phyloP scores from a whole-genome alignment of 1,140 invertebrate genomes.

The Oreohelix idahoensis region DNA sequence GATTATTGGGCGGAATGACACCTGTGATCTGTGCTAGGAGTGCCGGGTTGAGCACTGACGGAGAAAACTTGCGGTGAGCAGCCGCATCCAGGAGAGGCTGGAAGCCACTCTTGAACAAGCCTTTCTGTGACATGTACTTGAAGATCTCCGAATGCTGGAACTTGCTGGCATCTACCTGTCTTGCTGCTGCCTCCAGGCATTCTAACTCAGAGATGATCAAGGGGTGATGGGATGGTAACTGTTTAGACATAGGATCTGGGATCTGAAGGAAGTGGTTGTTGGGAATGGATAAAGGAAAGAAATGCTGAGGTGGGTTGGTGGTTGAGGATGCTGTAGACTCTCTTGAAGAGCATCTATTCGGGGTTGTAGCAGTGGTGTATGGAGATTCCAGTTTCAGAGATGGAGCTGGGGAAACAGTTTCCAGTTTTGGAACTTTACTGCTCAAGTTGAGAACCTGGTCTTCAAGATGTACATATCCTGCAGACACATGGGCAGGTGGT shows the following conservation, averaged over 20 bases:
- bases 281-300: constrained; percentile 18
- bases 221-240: not conserved
- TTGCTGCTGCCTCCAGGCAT: not conserved
- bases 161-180: constrained; percentile 30
- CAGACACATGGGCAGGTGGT: not conserved
- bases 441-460: constrained; percentile 66
- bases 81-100: not conserved
- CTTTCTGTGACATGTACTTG: constrained; percentile 68
- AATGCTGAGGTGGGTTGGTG: constrained; percentile 8
- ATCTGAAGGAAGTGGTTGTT: constrained; percentile 18
- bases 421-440: constrained; percentile 39
- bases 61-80: constrained; percentile 15
- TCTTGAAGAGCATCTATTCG: not conserved
- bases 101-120: constrained; percentile 51
- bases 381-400: constrained; percentile 38
- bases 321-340: not conserved
- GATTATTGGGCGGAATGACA: constrained; percentile 41
- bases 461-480: constrained; percentile 4
- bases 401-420: constrained; percentile 34
- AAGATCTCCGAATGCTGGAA: constrained; percentile 66
- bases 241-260: not conserved
- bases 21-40: constrained; percentile 38
- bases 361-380: constrained; percentile 25
- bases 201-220: not conserved
- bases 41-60: constrained; percentile 11